Evolutionary conservation across 2,797 vertebrate species (phyloP).

Genomic region (Onychomys leucogaster): DNA sequence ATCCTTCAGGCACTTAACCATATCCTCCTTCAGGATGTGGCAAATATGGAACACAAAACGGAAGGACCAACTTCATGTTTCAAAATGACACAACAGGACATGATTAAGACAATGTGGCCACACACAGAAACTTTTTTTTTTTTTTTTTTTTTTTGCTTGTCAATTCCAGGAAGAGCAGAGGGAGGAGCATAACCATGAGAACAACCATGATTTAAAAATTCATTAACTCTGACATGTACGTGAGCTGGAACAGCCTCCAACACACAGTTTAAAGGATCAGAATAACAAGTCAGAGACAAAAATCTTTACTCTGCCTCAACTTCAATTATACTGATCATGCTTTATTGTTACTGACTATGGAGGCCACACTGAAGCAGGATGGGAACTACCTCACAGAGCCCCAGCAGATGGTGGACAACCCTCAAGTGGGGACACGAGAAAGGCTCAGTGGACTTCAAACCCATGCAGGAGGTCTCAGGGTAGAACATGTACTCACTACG

Average conservation of each 20-base stretch:
- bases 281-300: not conserved
- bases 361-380: not conserved
- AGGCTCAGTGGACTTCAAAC: not conserved
- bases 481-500: not conserved
- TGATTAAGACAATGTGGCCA: not conserved
- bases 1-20: too few species aligned
- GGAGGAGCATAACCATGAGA: not conserved
- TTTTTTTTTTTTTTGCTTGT: not conserved
- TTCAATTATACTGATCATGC: not conserved
- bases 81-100: not conserved
- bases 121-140: not conserved
- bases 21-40: not conserved
- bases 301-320: not conserved
- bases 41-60: accelerated
- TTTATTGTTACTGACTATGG: not conserved
- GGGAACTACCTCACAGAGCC: not conserved
- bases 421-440: not conserved
- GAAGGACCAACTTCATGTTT: not conserved
- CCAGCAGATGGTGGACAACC: not conserved
- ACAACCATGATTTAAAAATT: not conserved
- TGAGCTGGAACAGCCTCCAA: too few species aligned
- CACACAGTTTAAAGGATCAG: not conserved
- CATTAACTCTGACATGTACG: accelerated
- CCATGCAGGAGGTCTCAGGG: not conserved
- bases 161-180: not conserved